Conservation (phyloP, 2,888 invertebrate genomes). For the Andricus quercusramuli region DNA sequence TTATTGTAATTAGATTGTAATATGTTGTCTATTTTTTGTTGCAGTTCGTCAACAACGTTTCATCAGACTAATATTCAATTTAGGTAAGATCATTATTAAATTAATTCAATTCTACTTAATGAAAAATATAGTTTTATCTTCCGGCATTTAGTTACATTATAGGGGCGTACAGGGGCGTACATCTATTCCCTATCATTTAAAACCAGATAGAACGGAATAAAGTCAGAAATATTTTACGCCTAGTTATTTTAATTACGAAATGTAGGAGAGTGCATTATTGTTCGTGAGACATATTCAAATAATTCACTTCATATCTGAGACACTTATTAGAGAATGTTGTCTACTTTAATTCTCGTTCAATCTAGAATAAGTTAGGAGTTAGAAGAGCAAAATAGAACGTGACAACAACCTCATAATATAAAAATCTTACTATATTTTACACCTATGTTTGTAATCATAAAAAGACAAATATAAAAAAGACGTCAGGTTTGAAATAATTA, state of each 20-base stretch:
- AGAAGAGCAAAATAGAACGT: background rate
- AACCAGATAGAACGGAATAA: background rate
- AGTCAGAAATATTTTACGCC: slow-evolving; percentile 68
- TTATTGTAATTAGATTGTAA: too few species aligned
- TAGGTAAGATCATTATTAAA: too few species aligned
- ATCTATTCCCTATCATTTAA: background rate
- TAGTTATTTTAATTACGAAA: slow-evolving; percentile 75
- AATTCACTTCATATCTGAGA: slow-evolving; percentile 74
- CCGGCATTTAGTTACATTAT: too few species aligned
- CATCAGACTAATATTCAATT: too few species aligned
- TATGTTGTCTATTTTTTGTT: too few species aligned
- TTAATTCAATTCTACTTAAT: too few species aligned
- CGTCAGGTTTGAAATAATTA: too few species aligned
- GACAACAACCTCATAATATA: background rate
- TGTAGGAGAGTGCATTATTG: slow-evolving; percentile 71
- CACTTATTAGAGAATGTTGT: slow-evolving; percentile 74
- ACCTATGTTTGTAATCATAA: background rate
- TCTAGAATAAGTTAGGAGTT: slow-evolving; percentile 55
- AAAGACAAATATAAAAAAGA: too few species aligned
- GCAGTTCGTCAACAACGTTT: too few species aligned
- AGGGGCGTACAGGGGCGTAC: too few species aligned
- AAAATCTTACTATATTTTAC: background rate
- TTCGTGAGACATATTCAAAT: slow-evolving; percentile 73
- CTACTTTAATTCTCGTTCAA: slow-evolving; percentile 67
- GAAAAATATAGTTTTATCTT: too few species aligned